A percentile compares a stretch with the other conserved stretches of the same genome.
phyloP scores from a whole-genome alignment of 1,140 invertebrate species.

The Pollicipes pollicipes region DNA sequence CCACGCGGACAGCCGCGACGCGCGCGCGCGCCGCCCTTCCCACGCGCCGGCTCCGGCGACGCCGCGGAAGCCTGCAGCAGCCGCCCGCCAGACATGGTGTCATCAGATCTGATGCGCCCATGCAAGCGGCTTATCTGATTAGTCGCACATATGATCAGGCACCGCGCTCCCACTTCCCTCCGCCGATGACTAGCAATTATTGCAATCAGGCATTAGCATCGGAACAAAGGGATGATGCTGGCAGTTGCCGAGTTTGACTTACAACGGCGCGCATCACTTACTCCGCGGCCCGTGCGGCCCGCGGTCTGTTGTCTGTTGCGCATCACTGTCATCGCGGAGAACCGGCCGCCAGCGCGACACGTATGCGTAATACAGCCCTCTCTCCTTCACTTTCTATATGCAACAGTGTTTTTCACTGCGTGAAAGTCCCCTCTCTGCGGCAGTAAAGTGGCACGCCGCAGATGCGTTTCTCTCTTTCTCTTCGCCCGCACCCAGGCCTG shows the following conservation, averaged over 20 bases:
- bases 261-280: too few relatives aligned
- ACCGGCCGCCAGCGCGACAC: neutral
- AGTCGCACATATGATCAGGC: too few relatives aligned
- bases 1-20: too few relatives aligned
- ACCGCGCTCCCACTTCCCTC: too few relatives aligned
- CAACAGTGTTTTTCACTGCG: neutral
- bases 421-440: neutral
- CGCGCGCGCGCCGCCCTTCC: too few relatives aligned
- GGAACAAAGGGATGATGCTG: neutral
- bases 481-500: neutral
- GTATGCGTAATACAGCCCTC: neutral
- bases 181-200: too few relatives aligned
- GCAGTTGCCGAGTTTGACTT: too few relatives aligned
- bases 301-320: neutral
- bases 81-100: neutral
- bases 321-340: neutral
- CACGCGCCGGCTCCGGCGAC: neutral
- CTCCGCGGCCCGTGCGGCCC: too few relatives aligned
- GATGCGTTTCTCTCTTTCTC: neutral
- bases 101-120: neutral
- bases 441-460: neutral
- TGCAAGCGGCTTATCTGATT: too few relatives aligned
- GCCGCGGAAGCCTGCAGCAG: too few relatives aligned
- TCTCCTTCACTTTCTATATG: slow-evolving; percentile 2
- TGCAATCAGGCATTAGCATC: neutral